These are phyloP conservation scores for Branchinecta lindahli DNA, from an alignment of 1,140 invertebrate genomes.

Conservation along the genomic window DNA sequence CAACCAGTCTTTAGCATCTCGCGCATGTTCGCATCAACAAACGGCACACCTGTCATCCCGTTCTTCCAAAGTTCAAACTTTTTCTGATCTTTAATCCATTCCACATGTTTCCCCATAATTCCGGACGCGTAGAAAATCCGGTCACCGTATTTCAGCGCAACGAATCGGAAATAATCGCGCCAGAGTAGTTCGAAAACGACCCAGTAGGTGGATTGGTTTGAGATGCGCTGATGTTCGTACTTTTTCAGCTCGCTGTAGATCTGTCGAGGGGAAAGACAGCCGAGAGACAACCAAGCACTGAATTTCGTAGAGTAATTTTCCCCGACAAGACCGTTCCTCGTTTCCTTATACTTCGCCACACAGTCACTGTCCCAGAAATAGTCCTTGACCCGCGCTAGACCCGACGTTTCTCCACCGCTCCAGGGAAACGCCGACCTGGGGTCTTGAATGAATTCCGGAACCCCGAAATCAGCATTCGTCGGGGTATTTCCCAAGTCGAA, in stretches of 20 bases:
- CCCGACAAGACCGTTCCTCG: constrained; percentile 32
- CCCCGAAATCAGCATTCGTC: constrained; percentile 24
- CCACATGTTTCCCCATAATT: constrained; percentile 25
- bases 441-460: constrained; percentile 20
- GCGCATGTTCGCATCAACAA: constrained; percentile 36
- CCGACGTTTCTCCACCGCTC: constrained; percentile 30
- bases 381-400: constrained; percentile 26
- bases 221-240: constrained; percentile 28
- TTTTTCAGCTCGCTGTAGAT: constrained; percentile 31
- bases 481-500: constrained; percentile 27
- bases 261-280: constrained; percentile 31
- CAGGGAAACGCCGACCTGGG: constrained; percentile 28
- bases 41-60: constrained; percentile 34
- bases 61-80: constrained; percentile 30
- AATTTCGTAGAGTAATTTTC: constrained; percentile 35
- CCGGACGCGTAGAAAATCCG: constrained; percentile 29
- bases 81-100: constrained; percentile 29
- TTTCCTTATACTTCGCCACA: constrained; percentile 32
- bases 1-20: constrained; percentile 33
- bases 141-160: constrained; percentile 32
- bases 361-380: constrained; percentile 32
- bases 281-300: constrained; percentile 32
- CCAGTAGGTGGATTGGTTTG: constrained; percentile 34
- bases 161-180: constrained; percentile 34
- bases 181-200: constrained; percentile 34